Conservation (phyloP, 2,888 invertebrate genomes). For the Cheilosia impressa region DNA sequence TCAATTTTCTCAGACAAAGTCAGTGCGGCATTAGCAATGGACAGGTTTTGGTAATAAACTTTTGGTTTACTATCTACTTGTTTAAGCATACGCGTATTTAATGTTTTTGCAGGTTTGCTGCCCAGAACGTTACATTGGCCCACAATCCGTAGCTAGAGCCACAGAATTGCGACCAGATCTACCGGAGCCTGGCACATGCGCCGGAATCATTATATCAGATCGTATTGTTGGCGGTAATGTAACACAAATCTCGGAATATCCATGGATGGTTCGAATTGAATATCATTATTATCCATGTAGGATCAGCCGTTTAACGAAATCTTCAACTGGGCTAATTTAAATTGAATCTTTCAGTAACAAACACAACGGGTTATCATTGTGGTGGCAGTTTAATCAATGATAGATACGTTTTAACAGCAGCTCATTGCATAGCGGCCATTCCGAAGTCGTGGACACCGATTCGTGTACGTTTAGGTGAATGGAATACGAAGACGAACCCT, state of each 20-base stretch:
- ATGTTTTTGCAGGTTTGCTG: slow-evolving; percentile 79
- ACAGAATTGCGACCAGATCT: slow-evolving; percentile 76
- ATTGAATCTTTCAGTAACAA: slow-evolving; percentile 75
- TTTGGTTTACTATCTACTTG: neutral
- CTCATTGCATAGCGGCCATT: slow-evolving; percentile 90
- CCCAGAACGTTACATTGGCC: slow-evolving; percentile 78
- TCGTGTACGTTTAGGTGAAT: slow-evolving; percentile 82
- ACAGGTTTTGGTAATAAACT: slow-evolving; percentile 87
- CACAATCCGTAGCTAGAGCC: slow-evolving; percentile 54
- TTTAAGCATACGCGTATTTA: neutral
- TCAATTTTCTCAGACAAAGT: slow-evolving; percentile 85
- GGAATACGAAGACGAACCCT: slow-evolving; percentile 80
- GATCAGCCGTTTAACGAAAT: neutral
- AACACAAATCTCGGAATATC: slow-evolving; percentile 87
- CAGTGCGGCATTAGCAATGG: slow-evolving; percentile 88
- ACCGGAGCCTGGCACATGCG: slow-evolving; percentile 84
- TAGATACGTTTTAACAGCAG: slow-evolving; percentile 90
- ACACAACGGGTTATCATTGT: slow-evolving; percentile 86
- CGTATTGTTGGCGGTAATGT: slow-evolving; percentile 87
- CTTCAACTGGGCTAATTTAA: neutral
- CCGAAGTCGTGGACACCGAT: slow-evolving; percentile 86
- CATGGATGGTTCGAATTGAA: slow-evolving; percentile 84
- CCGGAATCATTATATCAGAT: slow-evolving; percentile 84
- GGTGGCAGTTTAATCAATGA: slow-evolving; percentile 88
- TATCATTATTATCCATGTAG: slow-evolving; percentile 80